Conservation (phyloP, 2,113 vertebrate species). For the Ibidorhyncha struthersii region DNA sequence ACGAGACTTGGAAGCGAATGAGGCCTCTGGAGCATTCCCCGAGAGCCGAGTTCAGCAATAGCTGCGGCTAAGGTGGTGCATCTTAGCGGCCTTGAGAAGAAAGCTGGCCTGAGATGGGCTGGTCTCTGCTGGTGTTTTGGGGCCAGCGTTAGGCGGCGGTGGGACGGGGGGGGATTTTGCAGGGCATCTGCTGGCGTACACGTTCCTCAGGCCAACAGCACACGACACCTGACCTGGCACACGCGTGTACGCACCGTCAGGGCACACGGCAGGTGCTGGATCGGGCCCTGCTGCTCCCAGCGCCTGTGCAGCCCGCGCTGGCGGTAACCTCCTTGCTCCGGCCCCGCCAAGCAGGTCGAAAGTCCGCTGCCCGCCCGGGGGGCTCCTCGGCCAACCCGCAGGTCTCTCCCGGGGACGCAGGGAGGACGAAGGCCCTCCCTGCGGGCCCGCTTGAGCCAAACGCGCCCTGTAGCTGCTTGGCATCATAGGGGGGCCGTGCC, state of each 20-base stretch:
- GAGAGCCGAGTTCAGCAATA: neutral
- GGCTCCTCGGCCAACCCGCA: no score
- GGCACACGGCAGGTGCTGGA: neutral
- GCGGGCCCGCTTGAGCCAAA: neutral
- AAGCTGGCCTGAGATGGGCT: rapidly evolving
- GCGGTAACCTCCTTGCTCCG: neutral
- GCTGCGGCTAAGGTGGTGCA: neutral
- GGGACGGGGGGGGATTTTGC: neutral
- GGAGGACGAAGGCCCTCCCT: neutral
- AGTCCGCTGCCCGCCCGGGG: neutral
- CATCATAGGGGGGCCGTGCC: no score
- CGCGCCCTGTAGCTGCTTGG: neutral
- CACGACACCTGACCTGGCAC: neutral
- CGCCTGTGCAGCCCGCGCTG: neutral
- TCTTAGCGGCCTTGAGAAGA: no score
- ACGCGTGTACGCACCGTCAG: no score
- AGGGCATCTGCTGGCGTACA: neutral
- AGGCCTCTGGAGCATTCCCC: neutral
- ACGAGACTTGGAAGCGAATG: no score
- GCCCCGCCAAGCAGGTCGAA: neutral
- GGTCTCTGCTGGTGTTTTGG: neutral
- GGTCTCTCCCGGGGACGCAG: neutral
- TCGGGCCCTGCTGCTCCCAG: neutral
- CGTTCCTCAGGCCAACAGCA: neutral
- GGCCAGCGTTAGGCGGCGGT: neutral